phyloP scores from a whole-genome alignment of 2,888 invertebrate genomes.

The Acheta domesticus region DNA sequence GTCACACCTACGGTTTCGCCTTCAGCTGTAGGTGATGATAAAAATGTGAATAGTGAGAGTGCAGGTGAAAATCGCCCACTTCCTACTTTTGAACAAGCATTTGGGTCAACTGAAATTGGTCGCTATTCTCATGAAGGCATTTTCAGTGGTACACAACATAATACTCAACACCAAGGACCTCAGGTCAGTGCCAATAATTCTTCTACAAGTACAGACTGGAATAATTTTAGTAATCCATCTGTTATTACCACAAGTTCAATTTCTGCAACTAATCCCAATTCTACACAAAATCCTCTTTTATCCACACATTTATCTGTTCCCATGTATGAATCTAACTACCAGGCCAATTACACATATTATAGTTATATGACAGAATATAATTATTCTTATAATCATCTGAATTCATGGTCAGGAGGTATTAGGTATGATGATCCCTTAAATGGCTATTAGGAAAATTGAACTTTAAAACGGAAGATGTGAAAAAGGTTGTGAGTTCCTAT shows the following conservation, averaged over 20 bases:
- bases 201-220: not conserved
- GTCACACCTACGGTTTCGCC: not conserved
- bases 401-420: not conserved
- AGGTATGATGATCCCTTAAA: slow-evolving; percentile 8
- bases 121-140: slow-evolving; percentile 58
- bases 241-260: not conserved
- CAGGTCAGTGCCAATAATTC: slow-evolving; percentile 28
- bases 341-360: not conserved
- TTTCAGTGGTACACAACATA: slow-evolving; percentile 29
- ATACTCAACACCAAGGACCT: slow-evolving; percentile 21
- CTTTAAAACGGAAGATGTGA: not conserved
- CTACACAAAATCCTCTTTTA: not conserved
- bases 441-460: not conserved
- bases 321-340: not conserved
- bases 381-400: slow-evolving; percentile 18
- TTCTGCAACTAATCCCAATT: not conserved
- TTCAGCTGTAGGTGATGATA: not conserved
- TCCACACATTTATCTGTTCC: not conserved
- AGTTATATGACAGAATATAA: not conserved
- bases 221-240: not conserved
- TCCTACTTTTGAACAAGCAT: slow-evolving; percentile 80
- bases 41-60: not conserved
- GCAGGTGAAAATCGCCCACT: slow-evolving; percentile 50
- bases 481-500: not conserved
- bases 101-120: slow-evolving; percentile 83